Evolutionary conservation across 1,140 invertebrate genomes (phyloP).

Genomic region (Procambarus clarkii): DNA sequence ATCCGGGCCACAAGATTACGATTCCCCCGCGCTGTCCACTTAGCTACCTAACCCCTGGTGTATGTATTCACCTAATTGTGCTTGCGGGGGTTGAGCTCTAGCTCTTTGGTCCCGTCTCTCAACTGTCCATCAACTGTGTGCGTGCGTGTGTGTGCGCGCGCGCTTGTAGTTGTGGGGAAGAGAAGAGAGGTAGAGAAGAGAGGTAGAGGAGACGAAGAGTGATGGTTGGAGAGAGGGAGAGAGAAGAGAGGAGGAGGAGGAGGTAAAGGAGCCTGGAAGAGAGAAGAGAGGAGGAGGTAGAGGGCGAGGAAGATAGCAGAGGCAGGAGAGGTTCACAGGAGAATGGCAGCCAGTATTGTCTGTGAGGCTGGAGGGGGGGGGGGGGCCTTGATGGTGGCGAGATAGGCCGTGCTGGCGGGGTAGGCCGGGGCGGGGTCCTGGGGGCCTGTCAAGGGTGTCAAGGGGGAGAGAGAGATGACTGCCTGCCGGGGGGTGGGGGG

Average conservation of each 20-base stretch:
- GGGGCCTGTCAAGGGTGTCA: neutral
- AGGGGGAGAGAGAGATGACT: neutral
- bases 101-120: too few relatives aligned
- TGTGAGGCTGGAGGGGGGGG: neutral
- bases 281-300: neutral
- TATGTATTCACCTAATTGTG: too few relatives aligned
- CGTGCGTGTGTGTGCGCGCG: too few relatives aligned
- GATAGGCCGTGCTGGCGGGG: too few relatives aligned
- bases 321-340: too few relatives aligned
- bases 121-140: too few relatives aligned
- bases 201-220: neutral
- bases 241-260: neutral
- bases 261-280: neutral
- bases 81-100: too few relatives aligned
- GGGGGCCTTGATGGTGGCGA: neutral
- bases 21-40: too few relatives aligned
- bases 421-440: neutral
- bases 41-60: too few relatives aligned
- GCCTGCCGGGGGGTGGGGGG: neutral
- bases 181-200: conserved; percentile 17
- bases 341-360: neutral
- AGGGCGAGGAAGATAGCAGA: too few relatives aligned
- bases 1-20: too few relatives aligned
- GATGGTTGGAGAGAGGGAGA: neutral
- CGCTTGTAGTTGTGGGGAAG: too few relatives aligned